phyloP scores from a whole-genome alignment of 2,797 vertebrate genomes.

The Xiphorhynchus erythropygius region DNA sequence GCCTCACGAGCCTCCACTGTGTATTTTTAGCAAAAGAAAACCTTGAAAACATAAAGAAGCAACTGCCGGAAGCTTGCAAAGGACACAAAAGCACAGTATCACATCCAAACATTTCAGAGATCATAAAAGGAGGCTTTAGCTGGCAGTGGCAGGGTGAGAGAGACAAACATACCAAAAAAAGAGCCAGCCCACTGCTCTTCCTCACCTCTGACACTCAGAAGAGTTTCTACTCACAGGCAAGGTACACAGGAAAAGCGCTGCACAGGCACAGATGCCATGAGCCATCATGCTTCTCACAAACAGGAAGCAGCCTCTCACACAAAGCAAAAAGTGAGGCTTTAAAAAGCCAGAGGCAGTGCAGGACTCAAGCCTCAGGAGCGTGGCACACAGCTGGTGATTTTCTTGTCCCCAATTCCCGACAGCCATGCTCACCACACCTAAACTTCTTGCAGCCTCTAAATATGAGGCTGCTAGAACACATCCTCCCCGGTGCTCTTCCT shows the following conservation, averaged over 20 bases:
- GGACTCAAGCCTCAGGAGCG: background rate
- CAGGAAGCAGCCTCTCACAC: background rate
- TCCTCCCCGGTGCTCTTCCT: background rate
- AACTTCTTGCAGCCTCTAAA: background rate
- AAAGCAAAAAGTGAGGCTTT: background rate
- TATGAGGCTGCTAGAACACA: background rate
- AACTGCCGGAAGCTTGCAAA: background rate
- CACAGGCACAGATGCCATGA: background rate
- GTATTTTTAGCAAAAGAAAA: background rate
- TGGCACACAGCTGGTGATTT: fast-evolving
- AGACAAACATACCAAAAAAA: fast-evolving
- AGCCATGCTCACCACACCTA: background rate
- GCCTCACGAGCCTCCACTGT: fast-evolving
- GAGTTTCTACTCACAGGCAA: background rate
- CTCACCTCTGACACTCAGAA: background rate
- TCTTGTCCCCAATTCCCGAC: fast-evolving
- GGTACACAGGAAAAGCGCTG: background rate
- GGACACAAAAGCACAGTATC: background rate
- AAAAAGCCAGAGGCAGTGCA: background rate
- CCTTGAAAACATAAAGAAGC: background rate
- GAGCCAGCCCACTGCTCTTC: background rate
- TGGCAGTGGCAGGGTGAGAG: background rate
- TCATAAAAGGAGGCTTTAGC: background rate
- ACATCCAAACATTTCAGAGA: background rate
- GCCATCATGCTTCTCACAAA: background rate